These are phyloP conservation scores for Paratilapia polleni DNA, from an alignment of 2,113 vertebrate genomes.

Conservation along the genomic window DNA sequence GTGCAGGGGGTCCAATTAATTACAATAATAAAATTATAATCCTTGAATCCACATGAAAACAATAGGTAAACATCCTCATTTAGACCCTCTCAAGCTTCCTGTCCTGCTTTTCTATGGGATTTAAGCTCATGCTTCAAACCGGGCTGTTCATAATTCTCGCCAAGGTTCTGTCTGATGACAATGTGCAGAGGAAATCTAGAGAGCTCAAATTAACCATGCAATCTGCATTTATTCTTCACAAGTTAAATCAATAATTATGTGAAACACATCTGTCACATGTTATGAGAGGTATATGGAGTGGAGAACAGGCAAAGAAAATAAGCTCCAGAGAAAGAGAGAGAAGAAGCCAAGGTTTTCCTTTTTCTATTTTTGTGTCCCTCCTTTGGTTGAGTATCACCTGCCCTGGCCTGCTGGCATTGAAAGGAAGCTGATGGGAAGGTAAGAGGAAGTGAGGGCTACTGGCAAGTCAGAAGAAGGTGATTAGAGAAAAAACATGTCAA, in stretches of 20 bases:
- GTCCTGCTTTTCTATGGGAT: slow-evolving; percentile 39
- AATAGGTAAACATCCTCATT: slow-evolving; percentile 72
- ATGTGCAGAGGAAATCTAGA: slow-evolving; percentile 32
- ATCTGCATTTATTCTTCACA: slow-evolving; percentile 54
- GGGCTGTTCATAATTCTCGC: slow-evolving; percentile 10
- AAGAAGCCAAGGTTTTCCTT: not conserved
- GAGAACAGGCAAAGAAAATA: slow-evolving; percentile 21
- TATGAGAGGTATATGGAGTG: slow-evolving; percentile 11
- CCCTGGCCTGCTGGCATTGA: slow-evolving; percentile 12
- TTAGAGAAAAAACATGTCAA: slow-evolving; percentile 30
- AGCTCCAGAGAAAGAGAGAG: not conserved
- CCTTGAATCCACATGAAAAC: slow-evolving; percentile 70
- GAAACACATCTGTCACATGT: slow-evolving; percentile 44
- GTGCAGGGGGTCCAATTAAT: slow-evolving; percentile 63
- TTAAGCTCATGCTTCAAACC: slow-evolving; percentile 47
- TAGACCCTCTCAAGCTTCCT: slow-evolving; percentile 26
- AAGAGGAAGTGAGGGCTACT: not conserved
- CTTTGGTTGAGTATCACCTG: not conserved
- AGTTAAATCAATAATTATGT: slow-evolving; percentile 64
- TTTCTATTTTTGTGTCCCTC: not conserved
- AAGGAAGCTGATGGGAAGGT: not conserved
- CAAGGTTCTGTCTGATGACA: slow-evolving; percentile 32
- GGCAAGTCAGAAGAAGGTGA: slow-evolving; percentile 25
- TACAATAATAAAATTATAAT: slow-evolving; percentile 70
- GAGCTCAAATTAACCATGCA: slow-evolving; percentile 61